Evolutionary conservation across 2,888 invertebrate species (phyloP).

Genomic region (Leuctra nigra): DNA sequence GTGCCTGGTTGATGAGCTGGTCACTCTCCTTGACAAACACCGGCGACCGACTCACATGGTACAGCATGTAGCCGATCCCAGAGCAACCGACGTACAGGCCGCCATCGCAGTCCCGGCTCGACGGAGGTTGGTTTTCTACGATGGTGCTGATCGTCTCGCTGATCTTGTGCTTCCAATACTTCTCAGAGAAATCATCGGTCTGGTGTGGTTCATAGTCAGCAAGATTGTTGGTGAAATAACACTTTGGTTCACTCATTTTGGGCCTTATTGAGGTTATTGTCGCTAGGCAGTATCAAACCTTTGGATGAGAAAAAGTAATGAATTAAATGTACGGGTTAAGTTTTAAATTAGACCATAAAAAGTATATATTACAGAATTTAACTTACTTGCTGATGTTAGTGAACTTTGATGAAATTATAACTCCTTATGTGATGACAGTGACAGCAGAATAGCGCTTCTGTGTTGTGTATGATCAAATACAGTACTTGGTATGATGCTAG

Average conservation of each 20-base stretch:
- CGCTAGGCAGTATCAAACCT: too few relatives aligned
- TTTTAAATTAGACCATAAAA: too few relatives aligned
- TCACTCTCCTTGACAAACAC: constrained; percentile 42
- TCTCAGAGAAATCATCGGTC: neutral
- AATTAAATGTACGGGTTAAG: too few relatives aligned
- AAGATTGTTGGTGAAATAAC: constrained; percentile 22
- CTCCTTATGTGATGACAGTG: too few relatives aligned
- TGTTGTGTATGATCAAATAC: too few relatives aligned
- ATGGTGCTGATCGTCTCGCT: constrained; percentile 11
- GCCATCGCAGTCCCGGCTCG: constrained; percentile 43
- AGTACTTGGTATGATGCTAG: too few relatives aligned
- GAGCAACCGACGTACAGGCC: constrained; percentile 63
- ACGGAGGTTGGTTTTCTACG: constrained; percentile 35
- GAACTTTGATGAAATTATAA: too few relatives aligned
- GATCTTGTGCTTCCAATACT: constrained; percentile 17
- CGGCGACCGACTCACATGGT: constrained; percentile 55
- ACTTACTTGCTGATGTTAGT: too few relatives aligned
- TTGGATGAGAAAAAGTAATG: too few relatives aligned
- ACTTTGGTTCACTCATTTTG: constrained; percentile 20
- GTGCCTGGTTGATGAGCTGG: constrained; percentile 50
- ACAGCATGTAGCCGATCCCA: constrained; percentile 71
- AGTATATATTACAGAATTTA: too few relatives aligned
- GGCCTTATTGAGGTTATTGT: constrained; percentile 4
- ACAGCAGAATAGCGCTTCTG: too few relatives aligned
- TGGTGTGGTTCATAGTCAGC: constrained; percentile 12